Conservation (phyloP, 2,888 invertebrate genomes). For the Eupeodes latifasciatus region DNA sequence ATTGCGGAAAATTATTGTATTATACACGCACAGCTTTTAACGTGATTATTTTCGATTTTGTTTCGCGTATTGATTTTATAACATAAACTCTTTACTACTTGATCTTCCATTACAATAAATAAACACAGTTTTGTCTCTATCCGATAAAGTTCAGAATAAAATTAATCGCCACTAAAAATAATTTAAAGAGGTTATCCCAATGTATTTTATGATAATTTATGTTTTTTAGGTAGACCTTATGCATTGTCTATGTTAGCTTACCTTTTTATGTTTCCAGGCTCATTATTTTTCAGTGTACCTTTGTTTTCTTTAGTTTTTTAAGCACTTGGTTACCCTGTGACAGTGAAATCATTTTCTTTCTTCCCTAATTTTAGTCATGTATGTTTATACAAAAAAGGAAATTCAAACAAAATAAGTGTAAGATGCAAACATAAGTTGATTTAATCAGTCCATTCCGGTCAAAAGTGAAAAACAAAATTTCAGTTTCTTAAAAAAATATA, state of each 20-base stretch:
- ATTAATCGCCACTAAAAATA: background rate
- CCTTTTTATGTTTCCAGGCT: background rate
- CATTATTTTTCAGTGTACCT: background rate
- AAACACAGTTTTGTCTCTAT: background rate
- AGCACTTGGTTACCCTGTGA: background rate
- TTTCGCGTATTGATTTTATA: conserved; percentile 38
- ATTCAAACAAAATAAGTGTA: background rate
- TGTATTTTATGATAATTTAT: conserved; percentile 23
- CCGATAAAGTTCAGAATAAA: background rate
- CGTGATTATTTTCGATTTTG: conserved; percentile 55
- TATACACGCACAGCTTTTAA: conserved; percentile 55
- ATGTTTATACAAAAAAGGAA: background rate
- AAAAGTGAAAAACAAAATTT: background rate
- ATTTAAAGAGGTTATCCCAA: background rate
- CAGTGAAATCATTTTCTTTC: too few species aligned
- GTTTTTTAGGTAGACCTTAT: conserved; percentile 7
- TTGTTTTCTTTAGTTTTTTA: background rate
- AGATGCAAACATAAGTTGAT: too few species aligned
- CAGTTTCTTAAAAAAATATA: background rate
- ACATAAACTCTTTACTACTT: conserved; percentile 20
- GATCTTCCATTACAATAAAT: background rate
- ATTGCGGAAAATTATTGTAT: conserved; percentile 40
- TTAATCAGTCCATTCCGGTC: too few species aligned
- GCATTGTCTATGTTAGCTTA: background rate
- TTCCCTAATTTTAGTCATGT: background rate